Base-by-base conservation (phyloP, 1,140 invertebrate genomes). In the Lepidurus arcticus region DNA sequence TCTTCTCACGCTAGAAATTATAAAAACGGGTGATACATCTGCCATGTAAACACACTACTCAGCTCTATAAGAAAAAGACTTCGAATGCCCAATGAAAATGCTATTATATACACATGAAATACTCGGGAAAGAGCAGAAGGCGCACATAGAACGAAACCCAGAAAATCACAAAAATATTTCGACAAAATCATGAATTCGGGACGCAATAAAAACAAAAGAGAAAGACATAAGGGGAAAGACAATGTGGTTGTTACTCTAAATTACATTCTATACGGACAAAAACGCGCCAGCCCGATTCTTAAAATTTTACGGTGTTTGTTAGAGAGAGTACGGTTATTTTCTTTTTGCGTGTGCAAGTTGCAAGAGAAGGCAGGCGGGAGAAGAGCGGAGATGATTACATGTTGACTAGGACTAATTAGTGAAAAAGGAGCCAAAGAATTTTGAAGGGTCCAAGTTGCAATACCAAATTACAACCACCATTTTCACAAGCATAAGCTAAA, bases 41-140 rank as follows among this genome's bases (percentile, higher is more conserved):
- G 53, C 13, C 0, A 65, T 65, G 6, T 65, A 21, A 65, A 65
- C 8, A 65, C 7, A n/a, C 16, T 65, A 13, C 53, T 65, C 21
- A 65, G 53, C 53, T 65, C 53, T 65, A 65, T 65, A 16, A 16
- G 53, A 21, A 65, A 65, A 7, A 65, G 53, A n/a, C 53, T 9
- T 65, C 53, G 53, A 65, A 65, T 65, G 53, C 53, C 53, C n/a
- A 65, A 65, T 65, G 53, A 65, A 65, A 65, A 65, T 65, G 53
- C 53, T 65, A 65, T 9, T 65, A 65, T 65, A 65, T 65, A 65
- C 53, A 65, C 53, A 65, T 65, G 53, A 65, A 65, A 65, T 65
- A 47, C 13, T 65, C 53, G 53, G 53, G 21, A 65, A 13, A 65
- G 8, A 65, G 34, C 34, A 34, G 34, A 34, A 34, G 34, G 34